Conservation (phyloP, 2,888 invertebrate genomes). For the Tiliacea citrago region DNA sequence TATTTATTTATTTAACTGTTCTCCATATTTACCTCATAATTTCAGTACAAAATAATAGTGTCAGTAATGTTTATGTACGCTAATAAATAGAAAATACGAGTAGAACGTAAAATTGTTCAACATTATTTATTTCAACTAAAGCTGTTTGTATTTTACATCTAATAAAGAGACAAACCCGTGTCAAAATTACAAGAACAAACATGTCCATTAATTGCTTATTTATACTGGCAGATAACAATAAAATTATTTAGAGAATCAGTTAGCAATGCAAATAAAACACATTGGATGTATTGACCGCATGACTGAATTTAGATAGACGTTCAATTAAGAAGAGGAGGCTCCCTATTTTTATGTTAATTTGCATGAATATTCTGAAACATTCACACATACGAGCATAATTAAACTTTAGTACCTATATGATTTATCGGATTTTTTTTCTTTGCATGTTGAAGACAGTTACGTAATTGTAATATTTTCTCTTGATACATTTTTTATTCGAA, state of each 20-base stretch:
- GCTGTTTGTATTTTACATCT: neutral
- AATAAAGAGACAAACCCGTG: neutral
- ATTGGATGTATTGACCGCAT: neutral
- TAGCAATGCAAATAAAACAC: conserved; percentile 12
- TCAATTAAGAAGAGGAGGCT: too few relatives aligned
- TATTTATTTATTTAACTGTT: neutral
- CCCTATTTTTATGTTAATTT: too few relatives aligned
- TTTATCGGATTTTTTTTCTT: too few relatives aligned
- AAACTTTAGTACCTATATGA: too few relatives aligned
- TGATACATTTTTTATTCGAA: too few relatives aligned
- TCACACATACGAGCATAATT: too few relatives aligned
- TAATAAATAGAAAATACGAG: too few relatives aligned
- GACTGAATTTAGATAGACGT: conserved; percentile 23
- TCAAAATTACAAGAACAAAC: conserved; percentile 13
- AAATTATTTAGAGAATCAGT: conserved; percentile 22
- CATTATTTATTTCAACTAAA: neutral
- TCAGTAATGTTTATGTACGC: neutral
- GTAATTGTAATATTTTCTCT: too few relatives aligned
- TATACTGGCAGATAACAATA: neutral
- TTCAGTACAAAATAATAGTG: neutral
- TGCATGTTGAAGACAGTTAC: too few relatives aligned
- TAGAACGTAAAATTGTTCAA: neutral
- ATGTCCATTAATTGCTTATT: conserved; percentile 3
- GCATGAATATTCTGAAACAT: too few relatives aligned
- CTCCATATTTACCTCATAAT: neutral